A percentile compares a stretch with the other conserved stretches of the same genome.
phyloP scores from a whole-genome alignment of 2,113 vertebrate genomes.

The Chauna torquata region DNA sequence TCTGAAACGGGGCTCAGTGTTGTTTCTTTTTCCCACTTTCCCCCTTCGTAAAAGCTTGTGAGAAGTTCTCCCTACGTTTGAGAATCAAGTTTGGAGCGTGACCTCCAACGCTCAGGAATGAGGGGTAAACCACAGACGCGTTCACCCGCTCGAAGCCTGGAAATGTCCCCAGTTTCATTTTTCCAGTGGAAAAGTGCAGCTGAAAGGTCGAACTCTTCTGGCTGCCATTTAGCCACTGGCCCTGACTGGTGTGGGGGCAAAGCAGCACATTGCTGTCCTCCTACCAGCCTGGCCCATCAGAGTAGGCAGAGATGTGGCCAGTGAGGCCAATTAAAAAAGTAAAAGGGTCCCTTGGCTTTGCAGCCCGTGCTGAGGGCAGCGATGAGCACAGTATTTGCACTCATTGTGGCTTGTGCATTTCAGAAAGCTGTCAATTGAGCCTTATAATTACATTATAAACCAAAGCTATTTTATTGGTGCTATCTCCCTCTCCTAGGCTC shows the following conservation, averaged over 20 bases:
- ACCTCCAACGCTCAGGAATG: neutral
- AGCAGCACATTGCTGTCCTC: neutral
- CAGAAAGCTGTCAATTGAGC: neutral
- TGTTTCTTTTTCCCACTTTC: neutral
- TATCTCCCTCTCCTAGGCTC: neutral
- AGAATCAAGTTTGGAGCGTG: too few relatives aligned
- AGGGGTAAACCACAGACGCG: neutral
- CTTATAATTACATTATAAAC: neutral
- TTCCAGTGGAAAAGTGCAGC: neutral
- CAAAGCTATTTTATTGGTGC: neutral
- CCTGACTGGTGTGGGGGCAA: too few relatives aligned
- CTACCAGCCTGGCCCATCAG: neutral
- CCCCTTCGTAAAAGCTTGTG: neutral
- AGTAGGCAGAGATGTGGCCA: neutral
- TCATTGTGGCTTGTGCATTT: rapidly evolving
- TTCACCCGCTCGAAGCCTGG: neutral
- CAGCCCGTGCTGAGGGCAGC: rapidly evolving
- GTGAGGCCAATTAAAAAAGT: neutral
- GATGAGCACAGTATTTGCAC: neutral
- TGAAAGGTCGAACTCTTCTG: neutral
- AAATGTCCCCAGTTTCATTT: neutral
- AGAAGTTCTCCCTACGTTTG: rapidly evolving
- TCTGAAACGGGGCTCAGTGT: neutral
- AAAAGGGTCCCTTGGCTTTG: neutral
- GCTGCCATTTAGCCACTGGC: too few relatives aligned